Evolutionary conservation across 2,888 invertebrate genomes (phyloP).

Genomic region (Seira musarum): DNA sequence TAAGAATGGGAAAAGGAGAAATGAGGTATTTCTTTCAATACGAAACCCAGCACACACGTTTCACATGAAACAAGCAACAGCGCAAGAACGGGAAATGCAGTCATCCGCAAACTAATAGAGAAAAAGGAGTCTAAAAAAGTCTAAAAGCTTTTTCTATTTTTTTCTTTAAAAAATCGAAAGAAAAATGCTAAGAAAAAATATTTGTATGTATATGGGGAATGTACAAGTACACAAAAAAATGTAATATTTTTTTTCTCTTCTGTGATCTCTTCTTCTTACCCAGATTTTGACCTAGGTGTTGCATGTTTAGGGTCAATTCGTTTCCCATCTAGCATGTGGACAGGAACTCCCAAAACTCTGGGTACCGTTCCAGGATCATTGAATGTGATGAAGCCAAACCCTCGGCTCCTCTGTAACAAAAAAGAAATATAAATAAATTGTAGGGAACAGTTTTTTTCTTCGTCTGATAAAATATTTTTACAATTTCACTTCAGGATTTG

Average conservation of each 20-base stretch:
- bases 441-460: background rate
- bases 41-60: constrained; percentile 8
- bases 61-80: constrained; percentile 36
- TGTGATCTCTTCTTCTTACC: constrained; percentile 60
- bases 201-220: background rate
- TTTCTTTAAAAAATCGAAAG: constrained; percentile 18
- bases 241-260: constrained; percentile 13
- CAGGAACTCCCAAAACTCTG: constrained; percentile 91
- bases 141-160: constrained; percentile 44
- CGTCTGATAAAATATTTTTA: constrained; percentile 7
- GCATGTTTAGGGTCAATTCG: constrained; percentile 92
- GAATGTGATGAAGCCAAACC: constrained; percentile 95
- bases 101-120: constrained; percentile 57
- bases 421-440: constrained; percentile 30
- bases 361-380: constrained; percentile 92
- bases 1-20: background rate
- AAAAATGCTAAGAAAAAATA: constrained; percentile 9
- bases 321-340: constrained; percentile 93
- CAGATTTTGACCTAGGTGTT: constrained; percentile 69
- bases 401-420: constrained; percentile 86
- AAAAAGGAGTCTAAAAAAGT: constrained; percentile 44
- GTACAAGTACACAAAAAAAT: background rate
- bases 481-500: background rate
- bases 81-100: constrained; percentile 56
- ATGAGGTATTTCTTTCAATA: background rate